Conservation (phyloP, 2,797 vertebrate species). For the Takifugu rubripes region DNA sequence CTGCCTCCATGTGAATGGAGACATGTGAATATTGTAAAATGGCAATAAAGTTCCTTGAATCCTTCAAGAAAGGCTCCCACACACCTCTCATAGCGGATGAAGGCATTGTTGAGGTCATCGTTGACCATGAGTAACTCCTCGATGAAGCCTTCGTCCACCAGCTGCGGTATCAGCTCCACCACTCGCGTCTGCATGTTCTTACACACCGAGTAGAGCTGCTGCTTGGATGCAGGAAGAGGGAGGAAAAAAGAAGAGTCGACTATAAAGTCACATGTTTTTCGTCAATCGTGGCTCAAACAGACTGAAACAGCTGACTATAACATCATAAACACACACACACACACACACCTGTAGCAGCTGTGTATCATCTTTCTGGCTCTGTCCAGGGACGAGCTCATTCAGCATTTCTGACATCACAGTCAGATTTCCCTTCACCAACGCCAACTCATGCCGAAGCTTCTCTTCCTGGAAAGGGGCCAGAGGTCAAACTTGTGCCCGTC, state of each 20-base stretch:
- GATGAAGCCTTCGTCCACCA: constrained; percentile 85
- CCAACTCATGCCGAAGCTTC: constrained; percentile 88
- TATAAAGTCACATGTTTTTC: background rate
- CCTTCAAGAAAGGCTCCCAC: background rate
- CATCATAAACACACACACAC: no score
- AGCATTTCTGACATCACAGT: constrained; percentile 95
- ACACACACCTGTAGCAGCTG: constrained; percentile 85
- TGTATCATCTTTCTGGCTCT: constrained; percentile 79
- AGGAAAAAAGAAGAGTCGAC: background rate
- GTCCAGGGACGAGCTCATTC: constrained; percentile 84
- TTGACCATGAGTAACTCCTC: constrained; percentile 92
- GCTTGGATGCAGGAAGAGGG: constrained; percentile 31
- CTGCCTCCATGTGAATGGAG: no score
- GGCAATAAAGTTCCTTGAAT: background rate
- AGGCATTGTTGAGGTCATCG: constrained; percentile 93
- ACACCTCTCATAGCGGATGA: constrained; percentile 86
- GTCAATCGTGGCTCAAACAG: no score
- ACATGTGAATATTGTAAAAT: no score
- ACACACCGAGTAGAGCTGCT: constrained; percentile 76
- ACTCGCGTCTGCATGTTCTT: constrained; percentile 94
- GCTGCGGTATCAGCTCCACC: constrained; percentile 88
- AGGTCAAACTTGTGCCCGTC: background rate
- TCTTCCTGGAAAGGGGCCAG: constrained; percentile 71
- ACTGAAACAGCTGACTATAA: no score
- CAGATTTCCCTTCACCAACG: constrained; percentile 89